phyloP scores from a whole-genome alignment of 1,140 invertebrate genomes.

The Lucilia cuprina region DNA sequence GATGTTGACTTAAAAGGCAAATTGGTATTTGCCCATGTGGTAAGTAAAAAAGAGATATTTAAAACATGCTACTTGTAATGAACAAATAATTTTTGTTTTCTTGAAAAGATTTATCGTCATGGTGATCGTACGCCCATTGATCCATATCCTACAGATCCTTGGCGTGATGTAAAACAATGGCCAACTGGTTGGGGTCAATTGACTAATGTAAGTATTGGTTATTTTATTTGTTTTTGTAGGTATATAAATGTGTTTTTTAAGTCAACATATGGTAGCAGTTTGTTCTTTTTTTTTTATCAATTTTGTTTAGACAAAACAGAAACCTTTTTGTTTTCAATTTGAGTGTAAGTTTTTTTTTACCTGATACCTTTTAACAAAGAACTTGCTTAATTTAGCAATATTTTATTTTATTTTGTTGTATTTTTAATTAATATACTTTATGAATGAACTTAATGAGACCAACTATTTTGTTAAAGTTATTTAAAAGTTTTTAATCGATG shows the following conservation, averaged over 20 bases:
- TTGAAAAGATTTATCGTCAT: constrained; percentile 73
- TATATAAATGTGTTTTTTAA: background rate
- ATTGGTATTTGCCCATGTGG: constrained; percentile 59
- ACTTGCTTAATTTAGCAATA: background rate
- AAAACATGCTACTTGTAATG: background rate
- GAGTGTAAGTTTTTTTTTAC: background rate
- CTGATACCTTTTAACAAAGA: background rate
- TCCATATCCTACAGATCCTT: constrained; percentile 81
- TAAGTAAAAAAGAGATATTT: constrained; percentile 42
- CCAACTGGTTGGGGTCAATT: constrained; percentile 79
- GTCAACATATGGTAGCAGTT: background rate
- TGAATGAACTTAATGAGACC: background rate
- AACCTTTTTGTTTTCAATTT: background rate
- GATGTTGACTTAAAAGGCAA: constrained; percentile 44
- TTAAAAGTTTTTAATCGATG: too few relatives aligned
- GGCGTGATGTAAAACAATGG: constrained; percentile 73
- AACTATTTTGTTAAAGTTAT: background rate
- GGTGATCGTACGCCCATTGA: constrained; percentile 81
- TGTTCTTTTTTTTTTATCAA: too few relatives aligned
- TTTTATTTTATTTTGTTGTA: too few relatives aligned
- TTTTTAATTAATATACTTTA: too few relatives aligned
- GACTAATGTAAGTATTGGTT: constrained; percentile 71
- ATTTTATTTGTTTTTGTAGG: background rate
- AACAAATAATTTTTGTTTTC: background rate
- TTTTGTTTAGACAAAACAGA: background rate